Conservation (phyloP, 1,140 invertebrate species). For the Varroa destructor region DNA sequence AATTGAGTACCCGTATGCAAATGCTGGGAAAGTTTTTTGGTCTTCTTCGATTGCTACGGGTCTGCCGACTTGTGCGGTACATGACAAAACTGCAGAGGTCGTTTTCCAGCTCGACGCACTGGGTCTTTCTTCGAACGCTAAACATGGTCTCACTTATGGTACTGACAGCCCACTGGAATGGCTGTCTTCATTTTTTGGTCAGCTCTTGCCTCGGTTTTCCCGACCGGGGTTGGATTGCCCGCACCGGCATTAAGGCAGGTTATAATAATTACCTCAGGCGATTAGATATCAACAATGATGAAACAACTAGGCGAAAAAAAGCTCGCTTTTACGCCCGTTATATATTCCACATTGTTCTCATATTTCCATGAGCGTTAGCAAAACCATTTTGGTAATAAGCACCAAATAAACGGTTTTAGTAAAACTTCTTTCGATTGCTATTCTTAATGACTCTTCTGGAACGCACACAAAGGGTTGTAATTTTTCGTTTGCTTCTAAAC, state of each 20-base stretch:
- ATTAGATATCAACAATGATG: no score
- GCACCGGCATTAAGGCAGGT: conserved; percentile 9
- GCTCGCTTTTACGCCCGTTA: no score
- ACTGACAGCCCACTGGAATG: conserved; percentile 20
- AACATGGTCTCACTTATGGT: conserved; percentile 24
- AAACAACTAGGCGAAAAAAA: no score
- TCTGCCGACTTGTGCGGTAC: conserved; percentile 12
- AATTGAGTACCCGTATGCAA: background rate
- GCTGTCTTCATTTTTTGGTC: conserved; percentile 13
- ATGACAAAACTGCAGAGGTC: conserved; percentile 20
- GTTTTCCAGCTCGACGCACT: conserved; percentile 15
- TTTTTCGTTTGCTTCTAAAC: no score
- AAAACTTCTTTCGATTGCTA: no score
- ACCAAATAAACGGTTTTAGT: no score
- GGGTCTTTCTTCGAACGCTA: background rate
- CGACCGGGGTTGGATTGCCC: conserved; percentile 10
- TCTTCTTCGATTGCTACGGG: conserved; percentile 2
- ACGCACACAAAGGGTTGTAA: no score
- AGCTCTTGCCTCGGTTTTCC: conserved; percentile 17
- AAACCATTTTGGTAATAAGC: no score
- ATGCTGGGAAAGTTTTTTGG: conserved; percentile 12
- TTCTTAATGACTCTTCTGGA: no score
- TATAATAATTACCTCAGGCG: background rate
- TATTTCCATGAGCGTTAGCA: no score
- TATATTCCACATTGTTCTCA: no score